Conservation (phyloP, 2,797 vertebrate genomes). For the Morus bassanus region DNA sequence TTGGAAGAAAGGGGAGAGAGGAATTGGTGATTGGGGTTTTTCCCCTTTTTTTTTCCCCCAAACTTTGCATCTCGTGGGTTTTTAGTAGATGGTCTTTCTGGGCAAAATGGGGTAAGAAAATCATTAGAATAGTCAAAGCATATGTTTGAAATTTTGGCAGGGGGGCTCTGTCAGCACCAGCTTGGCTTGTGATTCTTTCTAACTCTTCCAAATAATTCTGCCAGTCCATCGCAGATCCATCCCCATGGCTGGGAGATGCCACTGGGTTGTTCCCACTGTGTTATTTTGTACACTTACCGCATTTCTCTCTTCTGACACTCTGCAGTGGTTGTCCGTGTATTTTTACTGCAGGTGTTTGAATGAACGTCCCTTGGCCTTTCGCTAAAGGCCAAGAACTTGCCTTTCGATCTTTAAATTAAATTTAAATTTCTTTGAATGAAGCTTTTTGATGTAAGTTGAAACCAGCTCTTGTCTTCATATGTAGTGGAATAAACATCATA, state of each 20-base stretch:
- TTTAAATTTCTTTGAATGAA: background rate
- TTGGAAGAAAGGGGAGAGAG: background rate
- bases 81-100: background rate
- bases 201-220: background rate
- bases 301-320: background rate
- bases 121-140: background rate
- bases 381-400: background rate
- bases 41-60: background rate
- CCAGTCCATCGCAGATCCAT: fast-evolving
- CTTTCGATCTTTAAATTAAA: background rate
- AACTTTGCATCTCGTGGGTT: background rate
- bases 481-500: background rate
- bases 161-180: background rate
- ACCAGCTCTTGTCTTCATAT: background rate
- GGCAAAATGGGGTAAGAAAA: background rate
- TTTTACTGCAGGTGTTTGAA: background rate
- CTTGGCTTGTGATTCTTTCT: background rate
- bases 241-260: background rate
- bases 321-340: background rate
- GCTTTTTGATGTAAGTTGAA: background rate
- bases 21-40: background rate
- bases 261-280: background rate
- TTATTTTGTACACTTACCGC: background rate
- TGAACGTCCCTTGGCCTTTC: background rate
- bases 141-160: background rate